Percentiles rank a stretch among this genome's conserved stretches.
phyloP scores from a whole-genome alignment of 2,797 vertebrate species.

The Notoglanidium macrostoma region DNA sequence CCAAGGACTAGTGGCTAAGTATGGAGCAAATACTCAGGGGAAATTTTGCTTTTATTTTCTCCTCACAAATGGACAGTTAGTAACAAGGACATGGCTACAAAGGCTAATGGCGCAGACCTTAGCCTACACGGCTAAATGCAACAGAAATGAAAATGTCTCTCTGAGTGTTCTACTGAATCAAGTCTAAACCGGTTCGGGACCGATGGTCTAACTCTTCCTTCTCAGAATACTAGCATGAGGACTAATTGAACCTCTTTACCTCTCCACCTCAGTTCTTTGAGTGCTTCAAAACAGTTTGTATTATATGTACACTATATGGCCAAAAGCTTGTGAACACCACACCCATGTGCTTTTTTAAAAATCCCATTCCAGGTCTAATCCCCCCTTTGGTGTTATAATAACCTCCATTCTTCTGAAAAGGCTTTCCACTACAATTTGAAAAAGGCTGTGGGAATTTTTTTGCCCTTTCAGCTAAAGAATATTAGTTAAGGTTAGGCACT shows the following conservation, averaged over 20 bases:
- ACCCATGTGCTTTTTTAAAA: background rate
- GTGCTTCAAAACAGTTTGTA: background rate
- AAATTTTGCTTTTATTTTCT: conserved; percentile 22
- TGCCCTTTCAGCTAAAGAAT: background rate
- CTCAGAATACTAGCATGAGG: background rate
- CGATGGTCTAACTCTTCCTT: background rate
- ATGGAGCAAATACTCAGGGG: conserved; percentile 26
- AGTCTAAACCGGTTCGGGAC: background rate
- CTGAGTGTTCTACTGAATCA: background rate
- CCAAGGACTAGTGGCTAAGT: conserved; percentile 17
- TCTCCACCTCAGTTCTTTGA: background rate
- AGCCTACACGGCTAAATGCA: background rate
- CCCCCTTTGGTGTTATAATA: background rate
- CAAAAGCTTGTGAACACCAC: background rate
- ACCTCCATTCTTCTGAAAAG: background rate
- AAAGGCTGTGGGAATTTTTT: background rate
- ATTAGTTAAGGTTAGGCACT: background rate
- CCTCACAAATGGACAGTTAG: conserved; percentile 25
- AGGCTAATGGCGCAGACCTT: conserved; percentile 21
- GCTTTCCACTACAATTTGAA: background rate
- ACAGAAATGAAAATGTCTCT: conserved; percentile 10
- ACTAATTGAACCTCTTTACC: conserved; percentile 9
- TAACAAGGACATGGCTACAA: conserved; percentile 29
- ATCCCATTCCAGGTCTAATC: background rate
- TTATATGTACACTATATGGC: background rate